Base-by-base conservation (phyloP, 2,113 vertebrate genomes). In the Leptobrachium leishanense region DNA sequence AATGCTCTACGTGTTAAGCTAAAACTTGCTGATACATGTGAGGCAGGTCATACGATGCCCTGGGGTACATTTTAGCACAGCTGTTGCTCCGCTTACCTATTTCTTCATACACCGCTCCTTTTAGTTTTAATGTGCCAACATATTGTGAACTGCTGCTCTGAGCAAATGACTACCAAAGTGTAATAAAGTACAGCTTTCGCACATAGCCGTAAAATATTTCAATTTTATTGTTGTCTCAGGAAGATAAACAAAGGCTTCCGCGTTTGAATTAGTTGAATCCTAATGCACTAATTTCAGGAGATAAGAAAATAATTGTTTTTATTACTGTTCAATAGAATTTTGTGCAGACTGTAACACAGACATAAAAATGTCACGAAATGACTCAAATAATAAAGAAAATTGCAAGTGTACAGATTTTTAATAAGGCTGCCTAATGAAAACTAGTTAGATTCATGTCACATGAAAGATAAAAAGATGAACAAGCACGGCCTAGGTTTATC, bases 271-370 rank as follows among this genome's bases (percentile, higher is more conserved):
- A 64, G 76, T 44, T 40, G 42, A 39, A 59, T 40, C 13, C 70
- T 68, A 43, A 73, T 66, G 71, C 55, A 64, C 69, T 72, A 55
- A 72, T 79, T 79, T 74, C 43, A 13, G 12, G 53, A 79, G 70
- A 73, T 79, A 79, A 79, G 63, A 74, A 59, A 79, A 79, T 79
- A 73, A 79, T 79, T 79, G 77, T 73, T 79, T 79, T 79, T 74
- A 79, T 79, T 73, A 79, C 40, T 74, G 41, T 57, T 68, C 63
- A 63, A 65, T 65, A 44, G 71, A 43, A 67, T 64, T 72, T 73
- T 68, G 64, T 74, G 63, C 46, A 44, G 40, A n/a, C 70, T 79
- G 2, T 57, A 59, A 72, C 50, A 67, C 20, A 39, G 39, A 68
- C 5, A 79, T 71, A 68, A 72, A 59, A 68, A 44, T 79, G 46